A percentile compares a stretch with the other conserved stretches of the same genome.
Conservation (phyloP, 2,888 invertebrate genomes). For the Stegana nigrithorax region DNA sequence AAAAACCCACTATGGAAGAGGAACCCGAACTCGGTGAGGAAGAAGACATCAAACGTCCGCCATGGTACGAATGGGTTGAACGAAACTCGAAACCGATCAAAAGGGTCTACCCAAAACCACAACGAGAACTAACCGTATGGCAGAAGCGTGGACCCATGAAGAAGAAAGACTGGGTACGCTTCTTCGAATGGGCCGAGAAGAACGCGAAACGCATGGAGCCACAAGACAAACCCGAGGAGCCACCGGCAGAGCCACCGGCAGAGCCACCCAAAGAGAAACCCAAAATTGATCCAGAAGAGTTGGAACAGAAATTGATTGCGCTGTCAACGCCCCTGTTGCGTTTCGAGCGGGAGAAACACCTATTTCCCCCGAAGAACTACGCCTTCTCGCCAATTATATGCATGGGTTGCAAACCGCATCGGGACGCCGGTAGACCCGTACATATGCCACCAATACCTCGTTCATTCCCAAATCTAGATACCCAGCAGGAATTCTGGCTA, state of each 20-base stretch:
- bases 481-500: slow-evolving; percentile 55
- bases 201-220: slow-evolving; percentile 35
- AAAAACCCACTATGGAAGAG: not conserved
- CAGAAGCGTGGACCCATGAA: slow-evolving; percentile 53
- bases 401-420: slow-evolving; percentile 40
- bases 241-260: slow-evolving; percentile 37
- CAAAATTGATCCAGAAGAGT: slow-evolving; percentile 25
- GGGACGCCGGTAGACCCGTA: slow-evolving; percentile 55
- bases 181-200: slow-evolving; percentile 45
- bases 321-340: slow-evolving; percentile 41
- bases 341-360: slow-evolving; percentile 43
- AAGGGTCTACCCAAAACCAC: slow-evolving; percentile 9
- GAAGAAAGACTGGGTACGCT: slow-evolving; percentile 45
- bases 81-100: slow-evolving; percentile 40
- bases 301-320: slow-evolving; percentile 26
- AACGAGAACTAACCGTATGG: slow-evolving; percentile 37
- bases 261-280: slow-evolving; percentile 16
- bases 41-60: slow-evolving; percentile 11
- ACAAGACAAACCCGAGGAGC: not conserved
- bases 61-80: slow-evolving; percentile 37
- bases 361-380: slow-evolving; percentile 4
- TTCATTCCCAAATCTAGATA: slow-evolving; percentile 53
- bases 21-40: not conserved
- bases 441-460: slow-evolving; percentile 41
- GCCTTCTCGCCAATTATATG: slow-evolving; percentile 50